Evolutionary conservation across 2,888 invertebrate genomes (phyloP), one percentile per base, ranked within the genome.

Genomic region (Drosophila quinaria): DNA sequence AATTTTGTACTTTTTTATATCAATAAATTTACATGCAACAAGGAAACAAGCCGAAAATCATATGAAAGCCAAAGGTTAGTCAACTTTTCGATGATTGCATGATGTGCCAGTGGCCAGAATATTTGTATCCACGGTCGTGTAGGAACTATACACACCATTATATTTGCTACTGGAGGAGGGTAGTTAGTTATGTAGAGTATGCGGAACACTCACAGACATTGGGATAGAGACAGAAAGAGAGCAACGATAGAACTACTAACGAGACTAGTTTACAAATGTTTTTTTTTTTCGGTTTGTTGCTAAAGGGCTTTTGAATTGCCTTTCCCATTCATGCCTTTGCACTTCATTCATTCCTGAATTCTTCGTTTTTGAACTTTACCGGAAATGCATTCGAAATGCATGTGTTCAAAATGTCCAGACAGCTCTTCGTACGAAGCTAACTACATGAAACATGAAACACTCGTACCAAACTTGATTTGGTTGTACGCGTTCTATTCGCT

Each of bases 301-400:
- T n/a, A 19, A 17, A 31, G 5, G 17, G 19, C 33, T 15, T 62
- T 44, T 33, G 61, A 51, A 62, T 66, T 44, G 31, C 49, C 46
- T 39, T 75, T 49, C 13, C 44, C 78, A 83, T 88, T 86, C 78
- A 74, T 64, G 61, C 50, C 54, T 80, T 80, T 80, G 50, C 78
- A 71, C 59, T 84, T 73, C 62, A 78, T 83, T 64, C 70, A 70
- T 66, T 70, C 62, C 65, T 44, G 55, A 39, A 15, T 33, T 50
- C 35, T 42, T 49, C 22, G 41, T 46, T 19, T 61, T 63, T 42
- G 33, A 58, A 10, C 29, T 47, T 54, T 68, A 61, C 49, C 44
- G 70, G 61, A 42, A 41, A 29, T 67, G 65, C 60, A 71, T 67
- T 82, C 56, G 64, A 55, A 70, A 60, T 71, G 69, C 65, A 70